A percentile compares a stretch with the other conserved stretches of the same genome.
Conservation (phyloP, 1,140 invertebrate species). For the Drosophila grimshawi region DNA sequence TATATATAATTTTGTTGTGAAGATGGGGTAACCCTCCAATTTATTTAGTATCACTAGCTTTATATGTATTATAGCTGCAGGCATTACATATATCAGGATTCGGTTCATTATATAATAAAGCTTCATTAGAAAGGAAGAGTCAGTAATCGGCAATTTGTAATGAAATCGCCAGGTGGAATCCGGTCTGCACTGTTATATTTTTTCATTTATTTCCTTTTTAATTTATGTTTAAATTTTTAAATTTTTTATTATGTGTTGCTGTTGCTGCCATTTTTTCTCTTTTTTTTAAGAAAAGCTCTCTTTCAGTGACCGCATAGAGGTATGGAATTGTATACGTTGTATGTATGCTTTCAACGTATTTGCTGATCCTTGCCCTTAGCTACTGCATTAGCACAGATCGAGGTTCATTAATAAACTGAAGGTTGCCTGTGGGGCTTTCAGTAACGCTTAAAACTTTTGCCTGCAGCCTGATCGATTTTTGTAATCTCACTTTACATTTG, state of each 20-base stretch:
- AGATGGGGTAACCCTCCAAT: no score
- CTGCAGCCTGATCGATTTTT: constrained; percentile 61
- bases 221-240: no score
- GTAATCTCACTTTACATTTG: constrained; percentile 53
- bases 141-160: no score
- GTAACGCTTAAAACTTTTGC: constrained; percentile 12
- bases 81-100: no score
- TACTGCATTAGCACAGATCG: background rate
- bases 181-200: no score
- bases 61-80: no score
- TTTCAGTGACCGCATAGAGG: constrained; percentile 1
- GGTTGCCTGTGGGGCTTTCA: background rate
- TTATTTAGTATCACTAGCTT: no score
- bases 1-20: no score
- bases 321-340: background rate
- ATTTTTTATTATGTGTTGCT: background rate
- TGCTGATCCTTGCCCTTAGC: constrained; percentile 1
- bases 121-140: no score
- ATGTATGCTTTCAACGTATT: constrained; percentile 12
- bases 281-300: background rate
- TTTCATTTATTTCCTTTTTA: no score
- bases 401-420: constrained; percentile 22
- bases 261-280: background rate
- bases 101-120: no score
- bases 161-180: no score